Evolutionary conservation across 2,113 vertebrate genomes (phyloP).

Genomic region (Chaetodon auriga): DNA sequence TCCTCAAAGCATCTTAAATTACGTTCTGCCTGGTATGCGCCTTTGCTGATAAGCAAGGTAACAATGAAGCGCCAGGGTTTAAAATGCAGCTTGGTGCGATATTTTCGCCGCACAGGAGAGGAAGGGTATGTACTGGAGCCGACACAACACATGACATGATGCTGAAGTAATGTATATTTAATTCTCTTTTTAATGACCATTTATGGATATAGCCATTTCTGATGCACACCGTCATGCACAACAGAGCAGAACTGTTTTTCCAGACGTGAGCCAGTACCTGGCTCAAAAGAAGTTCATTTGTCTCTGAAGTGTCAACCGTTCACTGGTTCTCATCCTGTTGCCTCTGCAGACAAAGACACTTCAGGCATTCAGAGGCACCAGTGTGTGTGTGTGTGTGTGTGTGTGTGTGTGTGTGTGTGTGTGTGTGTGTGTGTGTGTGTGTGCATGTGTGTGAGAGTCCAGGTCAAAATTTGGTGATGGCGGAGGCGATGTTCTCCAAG

Average conservation of each 20-base stretch:
- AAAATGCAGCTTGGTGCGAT: slow-evolving; percentile 44
- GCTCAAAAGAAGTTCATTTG: slow-evolving; percentile 50
- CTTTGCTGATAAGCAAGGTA: slow-evolving; percentile 62
- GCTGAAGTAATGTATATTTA: slow-evolving; percentile 48
- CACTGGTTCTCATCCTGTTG: slow-evolving; percentile 15
- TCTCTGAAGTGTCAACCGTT: slow-evolving; percentile 26
- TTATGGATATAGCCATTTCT: slow-evolving; percentile 24
- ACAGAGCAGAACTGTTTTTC: slow-evolving; percentile 17
- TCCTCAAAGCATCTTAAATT: slow-evolving; percentile 68
- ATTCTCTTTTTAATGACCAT: slow-evolving; percentile 39
- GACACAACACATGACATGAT: slow-evolving; percentile 38
- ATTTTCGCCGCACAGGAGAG: slow-evolving; percentile 32
- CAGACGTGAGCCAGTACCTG: slow-evolving; percentile 23
- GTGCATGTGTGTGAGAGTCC: slow-evolving; percentile 18
- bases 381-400: slow-evolving; percentile 13
- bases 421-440: slow-evolving; percentile 9
- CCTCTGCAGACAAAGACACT: slow-evolving; percentile 39
- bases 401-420: slow-evolving; percentile 6
- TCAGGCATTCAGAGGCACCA: not conserved
- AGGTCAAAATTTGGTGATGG: slow-evolving; percentile 91
- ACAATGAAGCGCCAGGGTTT: slow-evolving; percentile 58
- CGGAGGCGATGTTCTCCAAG: slow-evolving; percentile 95
- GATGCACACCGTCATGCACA: slow-evolving; percentile 19
- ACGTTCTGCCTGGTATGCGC: slow-evolving; percentile 56
- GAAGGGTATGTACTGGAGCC: not conserved